phyloP scores from a whole-genome alignment of 1,140 invertebrate species.

The Brevipalpus yothersi region DNA sequence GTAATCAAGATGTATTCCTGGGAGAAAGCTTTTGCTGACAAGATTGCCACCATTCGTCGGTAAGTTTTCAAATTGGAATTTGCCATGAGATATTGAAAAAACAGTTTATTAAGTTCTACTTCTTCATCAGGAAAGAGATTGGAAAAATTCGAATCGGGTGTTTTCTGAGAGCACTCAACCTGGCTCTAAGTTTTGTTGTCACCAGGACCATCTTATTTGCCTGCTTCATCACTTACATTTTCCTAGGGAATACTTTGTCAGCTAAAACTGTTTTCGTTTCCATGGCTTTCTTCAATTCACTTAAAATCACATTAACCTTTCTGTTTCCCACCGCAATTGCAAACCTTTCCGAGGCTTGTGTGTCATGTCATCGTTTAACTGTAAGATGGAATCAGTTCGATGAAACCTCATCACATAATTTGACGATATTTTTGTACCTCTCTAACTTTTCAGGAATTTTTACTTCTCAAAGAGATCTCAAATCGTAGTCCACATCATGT shows the following conservation, averaged over 20 bases:
- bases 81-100: neutral
- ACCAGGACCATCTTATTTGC: constrained; percentile 44
- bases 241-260: constrained; percentile 33
- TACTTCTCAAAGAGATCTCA: too few relatives aligned
- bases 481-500: too few relatives aligned
- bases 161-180: constrained; percentile 38
- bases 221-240: constrained; percentile 37
- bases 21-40: constrained; percentile 45
- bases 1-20: constrained; percentile 22
- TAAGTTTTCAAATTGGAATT: neutral
- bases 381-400: neutral
- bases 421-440: neutral
- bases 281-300: constrained; percentile 38
- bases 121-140: constrained; percentile 6
- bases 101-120: neutral
- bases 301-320: constrained; percentile 36
- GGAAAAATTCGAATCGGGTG: constrained; percentile 33
- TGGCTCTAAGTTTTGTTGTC: constrained; percentile 14
- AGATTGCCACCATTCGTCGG: constrained; percentile 30
- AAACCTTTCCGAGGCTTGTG: constrained; percentile 19
- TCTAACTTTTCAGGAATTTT: too few relatives aligned
- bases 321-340: constrained; percentile 42
- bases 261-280: constrained; percentile 49
- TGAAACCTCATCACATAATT: neutral
- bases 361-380: constrained; percentile 33